A percentile compares a stretch with the other conserved stretches of the same genome.
Evolutionary conservation across 2,888 invertebrate species (phyloP).

Genomic region (Steinernema scapterisci): DNA sequence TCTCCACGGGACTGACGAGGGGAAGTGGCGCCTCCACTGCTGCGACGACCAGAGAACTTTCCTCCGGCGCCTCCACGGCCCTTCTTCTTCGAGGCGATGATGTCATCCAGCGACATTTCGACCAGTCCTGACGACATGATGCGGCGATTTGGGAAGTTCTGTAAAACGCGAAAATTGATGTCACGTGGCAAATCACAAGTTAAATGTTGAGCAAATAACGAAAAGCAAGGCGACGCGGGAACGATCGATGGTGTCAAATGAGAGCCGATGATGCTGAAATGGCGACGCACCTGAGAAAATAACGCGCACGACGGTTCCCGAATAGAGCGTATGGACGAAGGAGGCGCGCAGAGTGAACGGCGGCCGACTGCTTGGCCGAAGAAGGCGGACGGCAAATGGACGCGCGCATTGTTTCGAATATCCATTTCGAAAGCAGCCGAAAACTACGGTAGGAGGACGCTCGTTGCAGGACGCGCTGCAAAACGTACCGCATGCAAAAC

Average conservation of each 20-base stretch:
- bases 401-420: neutral
- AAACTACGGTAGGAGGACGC: neutral
- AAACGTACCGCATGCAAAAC: too few relatives aligned
- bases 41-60: slow-evolving; percentile 21
- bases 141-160: neutral
- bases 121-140: slow-evolving; percentile 21
- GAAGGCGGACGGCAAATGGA: too few relatives aligned
- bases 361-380: too few relatives aligned
- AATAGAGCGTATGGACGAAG: neutral
- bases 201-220: neutral
- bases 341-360: too few relatives aligned
- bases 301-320: neutral
- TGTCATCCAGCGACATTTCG: slow-evolving; percentile 35
- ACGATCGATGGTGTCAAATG: neutral
- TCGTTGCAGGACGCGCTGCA: neutral
- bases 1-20: neutral
- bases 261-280: neutral
- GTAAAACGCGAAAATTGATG: neutral
- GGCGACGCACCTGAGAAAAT: neutral
- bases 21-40: neutral
- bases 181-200: neutral
- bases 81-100: slow-evolving; percentile 32
- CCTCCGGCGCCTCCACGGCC: slow-evolving; percentile 19
- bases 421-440: neutral
- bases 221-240: neutral